Evolutionary conservation across 2,113 vertebrate species (phyloP).

Genomic region (Indicator maculatus): DNA sequence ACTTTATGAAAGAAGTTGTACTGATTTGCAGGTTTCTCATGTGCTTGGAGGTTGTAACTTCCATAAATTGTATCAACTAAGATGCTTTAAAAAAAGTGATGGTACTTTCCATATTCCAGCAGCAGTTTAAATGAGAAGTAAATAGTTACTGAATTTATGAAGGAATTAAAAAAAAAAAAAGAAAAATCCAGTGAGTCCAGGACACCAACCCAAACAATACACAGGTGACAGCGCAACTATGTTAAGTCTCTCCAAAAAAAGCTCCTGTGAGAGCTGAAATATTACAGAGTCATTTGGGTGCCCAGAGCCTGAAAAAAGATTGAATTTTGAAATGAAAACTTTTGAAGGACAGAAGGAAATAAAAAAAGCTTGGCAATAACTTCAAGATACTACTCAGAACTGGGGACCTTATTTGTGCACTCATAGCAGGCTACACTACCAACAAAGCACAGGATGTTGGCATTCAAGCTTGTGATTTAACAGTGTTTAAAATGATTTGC

Average conservation of each 20-base stretch:
- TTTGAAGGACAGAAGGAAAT: background rate
- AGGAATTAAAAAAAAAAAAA: background rate
- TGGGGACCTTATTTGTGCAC: background rate
- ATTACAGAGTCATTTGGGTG: background rate
- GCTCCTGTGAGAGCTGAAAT: background rate
- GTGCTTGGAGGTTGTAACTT: background rate
- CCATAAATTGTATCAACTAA: background rate
- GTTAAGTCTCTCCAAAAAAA: background rate
- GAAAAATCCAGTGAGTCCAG: background rate
- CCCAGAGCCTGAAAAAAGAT: background rate
- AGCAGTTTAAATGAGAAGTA: background rate
- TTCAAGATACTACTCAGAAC: background rate
- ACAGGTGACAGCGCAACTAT: background rate
- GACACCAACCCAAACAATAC: background rate
- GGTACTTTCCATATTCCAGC: background rate
- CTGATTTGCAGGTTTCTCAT: background rate
- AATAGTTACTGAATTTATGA: background rate
- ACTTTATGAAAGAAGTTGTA: background rate
- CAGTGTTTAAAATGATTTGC: background rate
- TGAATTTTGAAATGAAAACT: background rate
- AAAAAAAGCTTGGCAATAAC: background rate
- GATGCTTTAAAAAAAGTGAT: background rate
- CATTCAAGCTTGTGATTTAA: background rate
- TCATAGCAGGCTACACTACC: background rate
- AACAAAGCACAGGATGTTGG: rapidly evolving